phyloP scores from a whole-genome alignment of 2,113 vertebrate species.

The Tretioscincus oriximinensis region DNA sequence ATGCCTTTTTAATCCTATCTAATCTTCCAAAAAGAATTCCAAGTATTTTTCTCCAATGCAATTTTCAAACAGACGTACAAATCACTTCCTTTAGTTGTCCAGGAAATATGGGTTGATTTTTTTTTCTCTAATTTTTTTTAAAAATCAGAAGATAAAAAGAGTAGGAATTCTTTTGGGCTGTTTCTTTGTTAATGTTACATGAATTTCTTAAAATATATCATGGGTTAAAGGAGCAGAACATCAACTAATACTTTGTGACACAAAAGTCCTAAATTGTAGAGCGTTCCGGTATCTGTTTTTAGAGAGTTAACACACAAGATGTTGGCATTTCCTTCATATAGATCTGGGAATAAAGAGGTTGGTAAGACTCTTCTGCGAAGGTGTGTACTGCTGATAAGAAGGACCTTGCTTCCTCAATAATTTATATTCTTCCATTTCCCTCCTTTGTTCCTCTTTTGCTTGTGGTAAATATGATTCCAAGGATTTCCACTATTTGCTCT shows the following conservation, averaged over 20 bases:
- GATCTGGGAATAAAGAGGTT: not conserved
- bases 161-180: not conserved
- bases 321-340: not conserved
- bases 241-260: not conserved
- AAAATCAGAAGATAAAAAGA: constrained; percentile 4
- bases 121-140: not conserved
- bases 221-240: not conserved
- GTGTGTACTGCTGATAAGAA: not conserved
- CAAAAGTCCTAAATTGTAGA: not conserved
- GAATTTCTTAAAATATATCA: not conserved
- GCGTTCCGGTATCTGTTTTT: not conserved
- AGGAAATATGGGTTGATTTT: not conserved
- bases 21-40: constrained; percentile 65
- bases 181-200: not conserved
- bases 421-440: not conserved
- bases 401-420: not conserved
- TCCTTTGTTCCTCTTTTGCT: not conserved
- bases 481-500: constrained; percentile 22
- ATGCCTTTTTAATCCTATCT: constrained; percentile 66
- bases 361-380: not conserved
- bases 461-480: not conserved
- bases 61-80: constrained; percentile 66
- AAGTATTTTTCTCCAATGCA: constrained; percentile 44
- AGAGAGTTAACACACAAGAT: not conserved
- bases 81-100: constrained; percentile 54